These are phyloP conservation scores for Agonopterix arenella DNA, from an alignment of 2,888 invertebrate species.

Conservation along the genomic window DNA sequence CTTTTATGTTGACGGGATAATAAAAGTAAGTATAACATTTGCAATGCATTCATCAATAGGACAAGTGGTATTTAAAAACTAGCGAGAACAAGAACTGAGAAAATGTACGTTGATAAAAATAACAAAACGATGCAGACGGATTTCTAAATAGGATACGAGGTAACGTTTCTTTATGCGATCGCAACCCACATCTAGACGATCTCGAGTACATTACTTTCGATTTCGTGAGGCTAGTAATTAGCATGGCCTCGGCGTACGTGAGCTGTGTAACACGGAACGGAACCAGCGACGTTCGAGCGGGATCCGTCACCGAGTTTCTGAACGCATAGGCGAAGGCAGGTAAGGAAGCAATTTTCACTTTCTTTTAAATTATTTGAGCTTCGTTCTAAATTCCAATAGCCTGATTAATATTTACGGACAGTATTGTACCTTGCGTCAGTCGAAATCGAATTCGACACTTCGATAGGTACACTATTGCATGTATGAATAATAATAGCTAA, in stretches of 20 bases:
- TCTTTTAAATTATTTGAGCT: slow-evolving; percentile 59
- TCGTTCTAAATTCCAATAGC: slow-evolving; percentile 42
- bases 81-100: not conserved
- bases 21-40: not conserved
- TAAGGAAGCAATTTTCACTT: slow-evolving; percentile 61
- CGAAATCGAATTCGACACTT: slow-evolving; percentile 11
- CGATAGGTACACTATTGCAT: not conserved
- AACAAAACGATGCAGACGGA: slow-evolving; percentile 17
- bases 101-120: slow-evolving; percentile 3
- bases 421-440: slow-evolving; percentile 33
- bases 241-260: slow-evolving; percentile 67
- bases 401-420: slow-evolving; percentile 47
- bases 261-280: slow-evolving; percentile 61
- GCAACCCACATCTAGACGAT: slow-evolving; percentile 52
- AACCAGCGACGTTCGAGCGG: slow-evolving; percentile 38
- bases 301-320: slow-evolving; percentile 27
- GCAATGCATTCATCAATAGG: slow-evolving; percentile 11
- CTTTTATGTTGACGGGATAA: not conserved
- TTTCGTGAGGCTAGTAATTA: slow-evolving; percentile 71
- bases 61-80: slow-evolving; percentile 24
- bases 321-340: slow-evolving; percentile 20
- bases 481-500: not conserved
- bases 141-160: slow-evolving; percentile 31
- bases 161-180: slow-evolving; percentile 43
- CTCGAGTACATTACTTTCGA: slow-evolving; percentile 54